These are phyloP conservation scores for Agriopis marginaria DNA, from an alignment of 2,888 invertebrate genomes.

Conservation along the genomic window DNA sequence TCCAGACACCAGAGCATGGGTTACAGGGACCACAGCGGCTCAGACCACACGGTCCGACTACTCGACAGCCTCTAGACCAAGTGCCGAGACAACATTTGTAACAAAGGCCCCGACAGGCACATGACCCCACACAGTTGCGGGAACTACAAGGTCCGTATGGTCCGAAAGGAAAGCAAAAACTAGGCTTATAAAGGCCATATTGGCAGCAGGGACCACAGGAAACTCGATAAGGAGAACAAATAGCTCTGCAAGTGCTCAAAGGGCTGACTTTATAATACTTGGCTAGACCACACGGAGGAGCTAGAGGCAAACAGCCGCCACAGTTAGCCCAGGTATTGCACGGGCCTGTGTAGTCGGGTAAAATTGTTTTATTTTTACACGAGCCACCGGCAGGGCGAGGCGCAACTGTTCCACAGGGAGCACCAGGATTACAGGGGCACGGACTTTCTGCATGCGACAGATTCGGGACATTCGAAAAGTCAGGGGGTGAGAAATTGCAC, in stretches of 20 bases:
- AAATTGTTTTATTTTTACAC: background rate
- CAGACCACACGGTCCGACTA: conserved; percentile 2
- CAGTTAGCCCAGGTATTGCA: background rate
- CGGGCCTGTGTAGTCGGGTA: background rate
- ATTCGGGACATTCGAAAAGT: background rate
- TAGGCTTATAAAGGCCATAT: background rate
- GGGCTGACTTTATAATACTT: background rate
- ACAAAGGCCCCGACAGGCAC: conserved; percentile 1
- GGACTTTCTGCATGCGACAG: background rate
- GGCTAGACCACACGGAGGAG: background rate
- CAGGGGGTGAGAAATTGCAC: conserved; percentile 1
- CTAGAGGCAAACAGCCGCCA: conserved; percentile 3
- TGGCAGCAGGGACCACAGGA: conserved; percentile 1
- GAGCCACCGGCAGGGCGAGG: too few species aligned
- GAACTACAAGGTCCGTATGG: background rate
- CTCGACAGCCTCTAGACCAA: background rate
- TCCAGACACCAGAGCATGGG: conserved; percentile 5
- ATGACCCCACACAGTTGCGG: background rate
- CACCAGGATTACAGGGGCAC: background rate
- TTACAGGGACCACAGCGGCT: conserved; percentile 9
- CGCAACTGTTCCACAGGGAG: background rate
- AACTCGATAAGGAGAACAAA: conserved; percentile 4
- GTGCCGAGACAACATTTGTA: background rate
- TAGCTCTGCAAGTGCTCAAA: background rate
- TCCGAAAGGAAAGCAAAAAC: conserved; percentile 4